Evolutionary conservation across 2,797 vertebrate genomes (phyloP).

Genomic region (Petrocephalus sullivani): DNA sequence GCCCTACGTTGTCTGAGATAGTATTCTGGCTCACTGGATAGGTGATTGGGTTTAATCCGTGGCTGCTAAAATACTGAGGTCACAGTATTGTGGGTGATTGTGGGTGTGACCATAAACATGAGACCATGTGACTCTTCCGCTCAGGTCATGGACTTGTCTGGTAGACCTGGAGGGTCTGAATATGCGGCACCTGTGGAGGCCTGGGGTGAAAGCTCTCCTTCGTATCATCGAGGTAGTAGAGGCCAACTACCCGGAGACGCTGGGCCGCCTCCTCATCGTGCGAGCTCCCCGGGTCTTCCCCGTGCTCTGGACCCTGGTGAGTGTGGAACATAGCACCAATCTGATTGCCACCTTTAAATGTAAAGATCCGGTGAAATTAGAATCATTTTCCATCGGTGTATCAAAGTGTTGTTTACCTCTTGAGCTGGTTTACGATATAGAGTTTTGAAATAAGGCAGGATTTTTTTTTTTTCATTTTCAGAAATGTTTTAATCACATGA

Average conservation of each 20-base stretch:
- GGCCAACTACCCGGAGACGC: slow-evolving; percentile 81
- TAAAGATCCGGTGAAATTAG: too few relatives aligned
- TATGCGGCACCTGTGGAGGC: slow-evolving; percentile 81
- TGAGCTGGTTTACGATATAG: neutral
- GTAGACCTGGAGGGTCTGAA: slow-evolving; percentile 81
- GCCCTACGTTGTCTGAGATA: neutral
- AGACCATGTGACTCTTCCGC: neutral
- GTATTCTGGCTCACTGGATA: neutral
- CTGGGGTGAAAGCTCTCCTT: slow-evolving; percentile 77
- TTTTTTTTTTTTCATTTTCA: neutral
- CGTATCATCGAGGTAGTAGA: slow-evolving; percentile 84
- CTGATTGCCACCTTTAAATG: too few relatives aligned
- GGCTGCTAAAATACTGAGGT: neutral
- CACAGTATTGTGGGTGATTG: neutral
- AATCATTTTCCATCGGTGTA: too few relatives aligned
- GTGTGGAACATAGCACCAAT: slow-evolving; percentile 27
- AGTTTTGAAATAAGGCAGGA: neutral
- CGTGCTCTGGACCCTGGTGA: slow-evolving; percentile 82
- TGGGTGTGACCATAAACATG: neutral
- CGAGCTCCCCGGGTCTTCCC: slow-evolving; percentile 80
- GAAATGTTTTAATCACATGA: neutral
- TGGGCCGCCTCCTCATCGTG: slow-evolving; percentile 78
- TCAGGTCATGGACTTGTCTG: slow-evolving; percentile 78
- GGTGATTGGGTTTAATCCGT: neutral
- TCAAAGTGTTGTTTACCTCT: neutral